These are phyloP conservation scores for Octopus bimaculoides DNA, from an alignment of 1,140 invertebrate species.

Conservation along the genomic window DNA sequence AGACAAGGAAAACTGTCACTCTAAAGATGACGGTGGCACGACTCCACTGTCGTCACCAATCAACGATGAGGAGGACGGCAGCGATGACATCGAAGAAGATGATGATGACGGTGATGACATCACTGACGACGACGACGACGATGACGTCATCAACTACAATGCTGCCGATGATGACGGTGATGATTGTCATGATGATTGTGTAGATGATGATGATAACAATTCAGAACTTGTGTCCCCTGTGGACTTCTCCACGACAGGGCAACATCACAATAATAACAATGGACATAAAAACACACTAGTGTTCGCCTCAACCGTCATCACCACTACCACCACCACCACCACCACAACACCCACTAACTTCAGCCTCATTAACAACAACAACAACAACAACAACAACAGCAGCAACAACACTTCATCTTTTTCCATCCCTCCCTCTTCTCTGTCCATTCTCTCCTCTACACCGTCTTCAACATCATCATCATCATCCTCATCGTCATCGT, in stretches of 20 bases:
- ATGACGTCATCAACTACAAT: slow-evolving; percentile 34
- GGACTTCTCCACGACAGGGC: not conserved
- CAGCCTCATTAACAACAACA: too few relatives aligned
- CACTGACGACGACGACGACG: slow-evolving; percentile 41
- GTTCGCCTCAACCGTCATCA: too few relatives aligned
- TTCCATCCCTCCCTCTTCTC: too few relatives aligned
- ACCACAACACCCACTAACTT: too few relatives aligned
- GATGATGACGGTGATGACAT: slow-evolving; percentile 31
- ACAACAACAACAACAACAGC: too few relatives aligned
- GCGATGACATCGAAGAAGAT: slow-evolving; percentile 44
- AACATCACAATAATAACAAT: too few relatives aligned
- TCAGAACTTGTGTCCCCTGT: not conserved
- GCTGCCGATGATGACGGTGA: slow-evolving; percentile 28
- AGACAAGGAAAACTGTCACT: too few relatives aligned
- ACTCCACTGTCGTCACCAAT: not conserved
- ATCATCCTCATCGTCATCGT: slow-evolving; percentile 14
- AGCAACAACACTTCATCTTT: too few relatives aligned
- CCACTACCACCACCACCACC: too few relatives aligned
- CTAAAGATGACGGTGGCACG: too few relatives aligned
- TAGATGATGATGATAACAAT: not conserved
- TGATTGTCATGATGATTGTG: slow-evolving; percentile 14
- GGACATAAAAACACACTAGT: too few relatives aligned
- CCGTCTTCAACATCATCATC: not conserved
- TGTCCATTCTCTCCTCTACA: too few relatives aligned
- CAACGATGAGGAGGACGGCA: not conserved